A percentile compares a stretch with the other conserved stretches of the same genome.
Conservation (phyloP, 2,113 vertebrate genomes). For the Garra rufa region DNA sequence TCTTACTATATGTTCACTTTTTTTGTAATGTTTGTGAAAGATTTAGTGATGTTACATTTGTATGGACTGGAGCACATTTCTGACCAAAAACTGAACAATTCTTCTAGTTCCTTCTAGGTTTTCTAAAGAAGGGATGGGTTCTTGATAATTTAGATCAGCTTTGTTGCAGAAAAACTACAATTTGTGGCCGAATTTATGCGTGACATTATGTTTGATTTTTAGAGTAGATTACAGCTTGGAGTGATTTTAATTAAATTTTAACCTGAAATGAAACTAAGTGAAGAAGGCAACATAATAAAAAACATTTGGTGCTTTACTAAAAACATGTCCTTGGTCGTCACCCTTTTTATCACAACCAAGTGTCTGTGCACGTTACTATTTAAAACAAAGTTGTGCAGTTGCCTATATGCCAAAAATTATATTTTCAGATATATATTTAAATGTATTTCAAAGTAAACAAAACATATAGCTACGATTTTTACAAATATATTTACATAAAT, state of each 20-base stretch:
- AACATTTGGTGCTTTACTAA: background rate
- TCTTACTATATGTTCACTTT: background rate
- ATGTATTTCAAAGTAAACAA: too few species aligned
- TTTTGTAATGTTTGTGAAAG: background rate
- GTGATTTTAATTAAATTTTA: background rate
- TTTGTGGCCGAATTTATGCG: background rate
- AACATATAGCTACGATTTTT: too few species aligned
- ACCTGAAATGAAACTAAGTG: slow-evolving; percentile 1
- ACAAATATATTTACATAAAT: background rate
- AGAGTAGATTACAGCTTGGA: background rate
- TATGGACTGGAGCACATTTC: too few species aligned
- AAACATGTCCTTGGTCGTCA: background rate
- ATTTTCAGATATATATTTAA: background rate
- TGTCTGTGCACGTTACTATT: background rate
- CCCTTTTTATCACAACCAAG: background rate
- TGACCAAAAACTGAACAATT: too few species aligned
- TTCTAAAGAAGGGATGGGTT: too few species aligned
- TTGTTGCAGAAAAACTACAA: background rate
- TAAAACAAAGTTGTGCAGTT: background rate
- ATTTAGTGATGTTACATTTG: background rate
- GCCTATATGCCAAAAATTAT: background rate
- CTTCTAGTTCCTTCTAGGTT: too few species aligned
- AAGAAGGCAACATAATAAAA: background rate
- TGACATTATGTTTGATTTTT: background rate
- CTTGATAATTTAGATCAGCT: too few species aligned